These are phyloP conservation scores for Plectropomus leopardus DNA, from an alignment of 2,113 vertebrate genomes.

Conservation along the genomic window DNA sequence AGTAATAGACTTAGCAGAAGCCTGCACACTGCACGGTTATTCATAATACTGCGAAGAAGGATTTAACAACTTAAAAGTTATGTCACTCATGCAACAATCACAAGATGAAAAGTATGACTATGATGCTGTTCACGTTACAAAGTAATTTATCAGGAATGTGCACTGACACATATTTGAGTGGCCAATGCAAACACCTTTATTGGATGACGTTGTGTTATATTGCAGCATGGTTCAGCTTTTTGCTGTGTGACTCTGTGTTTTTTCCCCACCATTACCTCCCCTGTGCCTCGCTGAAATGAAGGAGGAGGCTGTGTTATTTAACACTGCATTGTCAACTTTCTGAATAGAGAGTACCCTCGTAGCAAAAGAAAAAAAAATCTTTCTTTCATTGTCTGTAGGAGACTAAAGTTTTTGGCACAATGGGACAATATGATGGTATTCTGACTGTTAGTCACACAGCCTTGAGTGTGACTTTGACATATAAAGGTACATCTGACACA, in stretches of 20 bases:
- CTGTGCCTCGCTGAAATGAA: not conserved
- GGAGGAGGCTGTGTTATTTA: not conserved
- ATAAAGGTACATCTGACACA: conserved; percentile 14
- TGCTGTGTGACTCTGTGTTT: not conserved
- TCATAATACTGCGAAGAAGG: not conserved
- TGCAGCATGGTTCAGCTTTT: not conserved
- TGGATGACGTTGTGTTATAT: not conserved
- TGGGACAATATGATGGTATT: not conserved
- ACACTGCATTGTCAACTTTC: too few relatives aligned
- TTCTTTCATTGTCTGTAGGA: not conserved
- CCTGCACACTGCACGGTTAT: not conserved
- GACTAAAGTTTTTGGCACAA: not conserved
- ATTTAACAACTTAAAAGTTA: not conserved
- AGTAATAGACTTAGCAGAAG: not conserved
- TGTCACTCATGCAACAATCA: not conserved
- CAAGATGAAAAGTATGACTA: not conserved
- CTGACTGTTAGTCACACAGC: conserved; percentile 24
- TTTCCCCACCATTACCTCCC: too few relatives aligned
- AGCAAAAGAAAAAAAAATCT: too few relatives aligned
- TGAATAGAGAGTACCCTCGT: too few relatives aligned
- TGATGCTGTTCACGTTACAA: not conserved
- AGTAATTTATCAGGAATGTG: not conserved
- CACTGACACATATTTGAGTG: not conserved
- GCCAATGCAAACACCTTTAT: not conserved
- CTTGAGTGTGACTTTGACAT: not conserved